phyloP scores from a whole-genome alignment of 1,140 invertebrate species.

The Elymnias hypermnestra region DNA sequence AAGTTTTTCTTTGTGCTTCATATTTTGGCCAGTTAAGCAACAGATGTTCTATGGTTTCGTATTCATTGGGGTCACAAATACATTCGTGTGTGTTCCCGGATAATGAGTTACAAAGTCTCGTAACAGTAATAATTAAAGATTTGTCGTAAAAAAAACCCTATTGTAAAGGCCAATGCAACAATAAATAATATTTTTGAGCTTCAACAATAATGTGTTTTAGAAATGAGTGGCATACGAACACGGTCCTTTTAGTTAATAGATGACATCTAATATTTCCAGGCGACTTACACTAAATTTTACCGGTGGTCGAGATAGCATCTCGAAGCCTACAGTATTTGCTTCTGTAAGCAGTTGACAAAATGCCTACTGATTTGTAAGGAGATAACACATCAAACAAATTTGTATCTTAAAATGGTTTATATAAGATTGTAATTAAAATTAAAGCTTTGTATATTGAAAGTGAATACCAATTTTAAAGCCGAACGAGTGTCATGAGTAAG shows the following conservation, averaged over 20 bases:
- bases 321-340: constrained; percentile 25
- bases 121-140: too few species aligned
- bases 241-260: constrained; percentile 15
- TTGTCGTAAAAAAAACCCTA: too few species aligned
- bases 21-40: too few species aligned
- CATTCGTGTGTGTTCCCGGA: too few species aligned
- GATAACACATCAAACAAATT: not conserved
- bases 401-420: not conserved
- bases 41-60: too few species aligned
- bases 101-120: too few species aligned
- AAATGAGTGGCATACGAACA: constrained; percentile 18
- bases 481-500: constrained; percentile 14
- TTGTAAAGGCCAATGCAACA: too few species aligned
- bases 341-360: constrained; percentile 27
- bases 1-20: too few species aligned
- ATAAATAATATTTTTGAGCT: too few species aligned
- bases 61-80: too few species aligned
- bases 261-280: constrained; percentile 25
- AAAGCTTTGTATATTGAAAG: not conserved
- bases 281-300: constrained; percentile 52
- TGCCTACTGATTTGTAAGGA: constrained; percentile 24
- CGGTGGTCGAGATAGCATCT: constrained; percentile 51
- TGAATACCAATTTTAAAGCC: constrained; percentile 3
- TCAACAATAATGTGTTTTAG: too few species aligned
- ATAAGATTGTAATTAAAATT: not conserved